A percentile compares a stretch with the other conserved stretches of the same genome.
Evolutionary conservation across 2,888 invertebrate species (phyloP).

Genomic region (Cyclophora punctaria): DNA sequence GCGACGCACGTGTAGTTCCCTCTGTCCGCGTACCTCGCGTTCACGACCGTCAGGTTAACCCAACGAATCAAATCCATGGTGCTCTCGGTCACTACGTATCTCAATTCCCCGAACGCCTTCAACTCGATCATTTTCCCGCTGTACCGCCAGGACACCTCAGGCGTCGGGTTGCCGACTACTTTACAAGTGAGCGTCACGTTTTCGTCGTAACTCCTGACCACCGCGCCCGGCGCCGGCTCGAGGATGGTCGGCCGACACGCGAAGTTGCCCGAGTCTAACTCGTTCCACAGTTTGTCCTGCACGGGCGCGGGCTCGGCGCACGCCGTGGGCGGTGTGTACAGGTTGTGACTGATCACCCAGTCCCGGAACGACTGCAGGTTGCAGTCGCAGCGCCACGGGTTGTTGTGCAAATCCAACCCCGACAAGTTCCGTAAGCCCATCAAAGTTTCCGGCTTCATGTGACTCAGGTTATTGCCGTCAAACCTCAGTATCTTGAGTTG

Average conservation of each 20-base stretch:
- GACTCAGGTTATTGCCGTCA: constrained; percentile 84
- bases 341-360: constrained; percentile 81
- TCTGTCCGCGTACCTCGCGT: constrained; percentile 77
- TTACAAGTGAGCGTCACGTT: constrained; percentile 85
- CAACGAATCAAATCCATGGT: constrained; percentile 70
- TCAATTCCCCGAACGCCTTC: constrained; percentile 63
- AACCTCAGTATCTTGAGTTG: constrained; percentile 81
- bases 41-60: constrained; percentile 81
- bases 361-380: constrained; percentile 85
- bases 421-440: constrained; percentile 80
- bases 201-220: constrained; percentile 78
- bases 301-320: constrained; percentile 82
- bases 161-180: constrained; percentile 84
- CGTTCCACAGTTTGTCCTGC: constrained; percentile 83
- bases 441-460: constrained; percentile 80
- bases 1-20: constrained; percentile 88
- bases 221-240: constrained; percentile 75
- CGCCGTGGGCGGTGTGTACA: constrained; percentile 84
- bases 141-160: constrained; percentile 83
- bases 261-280: constrained; percentile 82
- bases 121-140: constrained; percentile 78
- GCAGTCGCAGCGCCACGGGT: constrained; percentile 94
- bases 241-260: constrained; percentile 88
- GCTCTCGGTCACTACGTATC: constrained; percentile 63
- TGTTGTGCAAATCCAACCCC: constrained; percentile 84